Percentiles rank a stretch among this genome's conserved stretches.
Conservation (phyloP, 2,888 invertebrate species). For the Orthosia incerta region DNA sequence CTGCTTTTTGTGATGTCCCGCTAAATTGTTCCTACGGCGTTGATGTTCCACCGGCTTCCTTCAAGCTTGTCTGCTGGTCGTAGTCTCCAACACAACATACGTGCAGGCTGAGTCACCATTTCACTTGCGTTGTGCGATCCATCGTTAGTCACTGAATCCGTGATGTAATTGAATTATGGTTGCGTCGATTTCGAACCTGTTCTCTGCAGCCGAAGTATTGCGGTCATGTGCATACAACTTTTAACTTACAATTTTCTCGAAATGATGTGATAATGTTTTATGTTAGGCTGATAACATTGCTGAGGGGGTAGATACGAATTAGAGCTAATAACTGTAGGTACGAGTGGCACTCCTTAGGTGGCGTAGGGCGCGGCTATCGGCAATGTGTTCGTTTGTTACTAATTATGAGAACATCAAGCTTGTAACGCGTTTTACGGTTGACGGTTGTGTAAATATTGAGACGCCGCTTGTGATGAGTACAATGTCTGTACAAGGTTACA, state of each 20-base stretch:
- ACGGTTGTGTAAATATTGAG: neutral
- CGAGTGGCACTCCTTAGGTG: constrained; percentile 1
- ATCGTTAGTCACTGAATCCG: constrained; percentile 5
- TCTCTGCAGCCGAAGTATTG: constrained; percentile 3
- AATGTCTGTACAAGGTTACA: neutral
- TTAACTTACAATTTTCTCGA: neutral
- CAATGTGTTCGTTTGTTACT: neutral
- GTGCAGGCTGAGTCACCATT: constrained; percentile 1
- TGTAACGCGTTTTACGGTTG: neutral
- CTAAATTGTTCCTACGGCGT: neutral
- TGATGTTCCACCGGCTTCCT: neutral
- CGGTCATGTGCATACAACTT: constrained; percentile 14
- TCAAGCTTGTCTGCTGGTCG: no score
- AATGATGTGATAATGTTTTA: neutral
- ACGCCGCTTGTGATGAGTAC: neutral
- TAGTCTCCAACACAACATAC: neutral
- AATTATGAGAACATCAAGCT: neutral
- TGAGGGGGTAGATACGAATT: constrained; percentile 1
- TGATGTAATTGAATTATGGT: constrained; percentile 16
- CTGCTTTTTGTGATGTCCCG: neutral
- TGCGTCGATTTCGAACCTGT: constrained; percentile 20
- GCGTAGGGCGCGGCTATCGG: neutral
- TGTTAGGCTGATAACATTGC: neutral
- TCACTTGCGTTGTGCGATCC: neutral
- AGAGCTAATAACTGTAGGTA: neutral